Base-by-base conservation (phyloP, 2,888 invertebrate species). In the Frankliniella fusca region DNA sequence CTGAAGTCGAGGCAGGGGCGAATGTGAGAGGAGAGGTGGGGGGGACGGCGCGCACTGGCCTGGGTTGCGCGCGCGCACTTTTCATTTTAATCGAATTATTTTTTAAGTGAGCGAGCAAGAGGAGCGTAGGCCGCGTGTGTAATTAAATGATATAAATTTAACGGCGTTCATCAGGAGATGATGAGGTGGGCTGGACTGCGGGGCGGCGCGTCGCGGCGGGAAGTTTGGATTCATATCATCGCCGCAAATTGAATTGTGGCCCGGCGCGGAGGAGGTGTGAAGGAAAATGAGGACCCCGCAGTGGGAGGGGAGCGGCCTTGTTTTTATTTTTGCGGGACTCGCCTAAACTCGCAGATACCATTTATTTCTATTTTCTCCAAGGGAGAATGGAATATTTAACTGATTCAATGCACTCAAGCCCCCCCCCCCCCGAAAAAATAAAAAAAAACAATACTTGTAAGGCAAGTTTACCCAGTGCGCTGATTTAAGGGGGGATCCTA, bases 121-220 rank as follows among this genome's bases (percentile, higher is more conserved):
- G 20, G n/a, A n/a, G 18, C 54, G 61, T 61, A 18, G n/a, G 61
- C 61, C 12, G 70, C 10, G 70, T 12, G 70, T 76, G 70, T 76
- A 76, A 76, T 76, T 76, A 76, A 76, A 76, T 76, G 70, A 76
- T 76, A 76, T 76, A 76, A 76, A 76, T 76, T 76, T 76, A 76
- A 76, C 70, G 27, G 70, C 70, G 27, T 76, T 76, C 70, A 76
- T 76, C 70, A 76, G 70, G 23, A 27, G 70, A 76, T 76, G 70
- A 76, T 76, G 23, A 76, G n/a, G 27, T 18, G 20, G 18, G 70
- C 23, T 23, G 70, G 54, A n/a, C n/a, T n/a, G n/a, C n/a, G n/a
- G n/a, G n/a, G 38, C 38, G 38, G 2, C 38, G 38, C 38, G 38
- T 38, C 15, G 54, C 54, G 54, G 54, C 54, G 54, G 12, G 12